These are phyloP conservation scores for Dynastes tityus DNA, from an alignment of 2,888 invertebrate genomes.

Conservation along the genomic window DNA sequence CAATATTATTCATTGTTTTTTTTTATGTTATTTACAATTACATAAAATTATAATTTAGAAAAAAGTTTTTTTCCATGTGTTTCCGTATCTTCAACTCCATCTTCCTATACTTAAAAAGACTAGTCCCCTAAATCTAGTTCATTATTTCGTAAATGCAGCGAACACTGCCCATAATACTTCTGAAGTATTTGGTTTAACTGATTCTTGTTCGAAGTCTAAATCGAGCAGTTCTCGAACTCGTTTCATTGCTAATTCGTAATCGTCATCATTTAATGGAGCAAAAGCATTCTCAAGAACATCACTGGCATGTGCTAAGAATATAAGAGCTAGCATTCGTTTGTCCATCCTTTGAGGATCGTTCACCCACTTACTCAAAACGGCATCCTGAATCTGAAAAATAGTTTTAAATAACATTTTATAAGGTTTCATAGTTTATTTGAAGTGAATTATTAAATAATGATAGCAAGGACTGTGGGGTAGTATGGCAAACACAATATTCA, in stretches of 20 bases:
- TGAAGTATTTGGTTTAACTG: conserved; percentile 90
- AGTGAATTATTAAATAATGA: too few species aligned
- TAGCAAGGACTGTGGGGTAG: too few species aligned
- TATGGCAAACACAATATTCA: too few species aligned
- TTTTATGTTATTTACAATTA: conserved; percentile 51
- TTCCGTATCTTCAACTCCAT: not conserved
- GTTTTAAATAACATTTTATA: not conserved
- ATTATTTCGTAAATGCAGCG: conserved; percentile 97
- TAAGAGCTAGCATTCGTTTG: conserved; percentile 91
- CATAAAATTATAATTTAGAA: conserved; percentile 51
- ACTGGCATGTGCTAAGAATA: conserved; percentile 97
- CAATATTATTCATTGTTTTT: conserved; percentile 8
- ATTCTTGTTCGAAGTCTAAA: conserved; percentile 96
- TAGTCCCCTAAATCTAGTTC: conserved; percentile 44
- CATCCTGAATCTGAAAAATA: conserved; percentile 89
- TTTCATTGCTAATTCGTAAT: conserved; percentile 98
- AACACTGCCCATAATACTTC: conserved; percentile 99
- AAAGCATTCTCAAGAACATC: conserved; percentile 99
- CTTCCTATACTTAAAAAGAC: conserved; percentile 51
- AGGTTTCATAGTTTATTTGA: too few species aligned
- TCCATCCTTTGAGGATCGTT: conserved; percentile 99
- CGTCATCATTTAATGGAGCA: conserved; percentile 96
- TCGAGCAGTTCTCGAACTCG: conserved; percentile 96
- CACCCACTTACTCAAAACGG: conserved; percentile 95
- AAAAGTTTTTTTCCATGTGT: conserved; percentile 17